A percentile compares a stretch with the other conserved stretches of the same genome.
These are phyloP conservation scores for Lamellibrachia satsuma DNA, from an alignment of 2,888 invertebrate species.

Conservation along the genomic window DNA sequence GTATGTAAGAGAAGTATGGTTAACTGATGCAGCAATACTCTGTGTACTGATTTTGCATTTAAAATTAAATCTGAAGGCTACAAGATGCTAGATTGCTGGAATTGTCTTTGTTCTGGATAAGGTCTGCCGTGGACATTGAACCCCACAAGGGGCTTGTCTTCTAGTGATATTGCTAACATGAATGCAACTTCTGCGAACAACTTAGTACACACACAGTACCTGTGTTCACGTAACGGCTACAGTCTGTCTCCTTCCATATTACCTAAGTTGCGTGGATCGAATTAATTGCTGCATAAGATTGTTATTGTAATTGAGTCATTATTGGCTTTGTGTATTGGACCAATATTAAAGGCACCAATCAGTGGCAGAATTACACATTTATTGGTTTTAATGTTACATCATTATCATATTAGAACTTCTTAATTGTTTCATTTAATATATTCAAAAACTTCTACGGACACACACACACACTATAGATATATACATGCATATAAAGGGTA, in stretches of 20 bases:
- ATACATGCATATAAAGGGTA: too few species aligned
- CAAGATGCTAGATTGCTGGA: neutral
- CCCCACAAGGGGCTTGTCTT: neutral
- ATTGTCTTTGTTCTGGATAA: neutral
- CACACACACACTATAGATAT: too few species aligned
- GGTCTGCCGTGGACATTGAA: neutral
- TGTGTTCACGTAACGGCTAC: neutral
- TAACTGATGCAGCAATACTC: neutral
- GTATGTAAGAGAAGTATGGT: neutral
- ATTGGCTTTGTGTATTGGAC: neutral
- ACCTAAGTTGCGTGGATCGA: neutral
- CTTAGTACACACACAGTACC: neutral
- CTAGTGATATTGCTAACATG: neutral
- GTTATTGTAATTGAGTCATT: neutral
- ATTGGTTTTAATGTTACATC: neutral
- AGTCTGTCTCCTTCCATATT: neutral
- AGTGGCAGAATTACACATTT: neutral
- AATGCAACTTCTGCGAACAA: neutral
- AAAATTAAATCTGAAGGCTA: neutral
- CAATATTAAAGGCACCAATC: slow-evolving; percentile 17
- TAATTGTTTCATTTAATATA: neutral
- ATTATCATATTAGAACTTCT: neutral
- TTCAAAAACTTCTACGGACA: too few species aligned
- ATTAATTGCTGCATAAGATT: slow-evolving; percentile 1
- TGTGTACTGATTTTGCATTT: neutral